phyloP scores from a whole-genome alignment of 2,797 vertebrate species.

The Dipus sagitta region DNA sequence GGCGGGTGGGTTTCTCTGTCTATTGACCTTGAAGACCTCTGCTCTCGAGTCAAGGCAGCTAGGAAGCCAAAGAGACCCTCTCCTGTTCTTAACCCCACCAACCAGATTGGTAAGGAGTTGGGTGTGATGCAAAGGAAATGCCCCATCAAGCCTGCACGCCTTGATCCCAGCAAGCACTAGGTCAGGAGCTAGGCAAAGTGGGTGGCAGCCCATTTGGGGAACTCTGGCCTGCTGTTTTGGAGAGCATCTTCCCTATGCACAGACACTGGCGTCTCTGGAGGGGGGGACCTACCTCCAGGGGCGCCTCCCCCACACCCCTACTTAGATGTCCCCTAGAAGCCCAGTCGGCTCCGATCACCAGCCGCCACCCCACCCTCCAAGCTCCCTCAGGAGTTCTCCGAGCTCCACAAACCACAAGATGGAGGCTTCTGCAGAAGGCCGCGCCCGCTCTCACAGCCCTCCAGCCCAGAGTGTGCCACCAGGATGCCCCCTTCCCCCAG shows the following conservation, averaged over 20 bases:
- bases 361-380: neutral
- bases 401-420: neutral
- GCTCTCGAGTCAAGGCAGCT: neutral
- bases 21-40: neutral
- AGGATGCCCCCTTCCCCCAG: slow-evolving; percentile 67
- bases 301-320: neutral
- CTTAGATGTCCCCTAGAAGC: neutral
- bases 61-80: neutral
- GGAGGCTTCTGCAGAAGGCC: slow-evolving; percentile 73
- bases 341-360: neutral
- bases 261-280: neutral
- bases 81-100: slow-evolving; percentile 13
- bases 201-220: neutral
- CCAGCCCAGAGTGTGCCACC: slow-evolving; percentile 69
- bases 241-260: neutral
- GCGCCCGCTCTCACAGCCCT: neutral
- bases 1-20: neutral
- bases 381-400: neutral
- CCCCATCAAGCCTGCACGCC: neutral
- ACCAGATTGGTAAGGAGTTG: neutral
- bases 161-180: neutral
- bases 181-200: neutral
- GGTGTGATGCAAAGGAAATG: neutral
- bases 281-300: neutral
- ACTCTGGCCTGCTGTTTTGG: neutral